These are phyloP conservation scores for Microtus richardsoni DNA, from an alignment of 2,113 vertebrate species.

Conservation along the genomic window DNA sequence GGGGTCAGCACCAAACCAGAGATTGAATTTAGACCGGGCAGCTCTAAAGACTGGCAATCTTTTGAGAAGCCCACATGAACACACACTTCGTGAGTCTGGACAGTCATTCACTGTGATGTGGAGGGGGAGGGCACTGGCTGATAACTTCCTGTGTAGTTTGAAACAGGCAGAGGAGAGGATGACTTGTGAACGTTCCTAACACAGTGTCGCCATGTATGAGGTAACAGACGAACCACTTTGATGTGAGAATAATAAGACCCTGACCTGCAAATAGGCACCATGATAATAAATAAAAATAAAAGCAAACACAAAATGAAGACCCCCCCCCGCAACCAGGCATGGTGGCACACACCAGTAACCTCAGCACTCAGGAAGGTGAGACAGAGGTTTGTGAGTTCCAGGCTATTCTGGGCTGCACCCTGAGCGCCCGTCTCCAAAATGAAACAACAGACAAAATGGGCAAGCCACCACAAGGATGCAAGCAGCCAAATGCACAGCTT, in stretches of 20 bases:
- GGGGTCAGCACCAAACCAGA: slow-evolving; percentile 57
- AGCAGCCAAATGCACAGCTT: neutral
- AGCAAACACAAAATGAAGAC: neutral
- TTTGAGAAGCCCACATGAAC: neutral
- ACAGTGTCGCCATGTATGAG: neutral
- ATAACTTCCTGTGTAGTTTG: neutral
- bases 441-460: neutral
- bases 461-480: neutral
- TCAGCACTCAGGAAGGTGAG: neutral
- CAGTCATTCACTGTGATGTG: neutral
- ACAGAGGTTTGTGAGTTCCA: neutral
- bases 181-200: neutral
- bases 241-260: neutral
- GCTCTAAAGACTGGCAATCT: accelerated
- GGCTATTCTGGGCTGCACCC: neutral
- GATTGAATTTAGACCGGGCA: neutral
- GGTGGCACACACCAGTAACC: neutral
- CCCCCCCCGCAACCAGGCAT: neutral
- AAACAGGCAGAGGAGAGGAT: neutral
- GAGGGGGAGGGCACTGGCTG: neutral
- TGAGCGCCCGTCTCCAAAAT: neutral
- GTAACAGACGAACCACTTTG: neutral
- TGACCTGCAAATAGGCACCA: neutral
- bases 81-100: neutral
- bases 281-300: neutral